Evolutionary conservation across 2,797 vertebrate species (phyloP), one percentile per base, ranked within the genome.

Genomic region (Characodon lateralis): DNA sequence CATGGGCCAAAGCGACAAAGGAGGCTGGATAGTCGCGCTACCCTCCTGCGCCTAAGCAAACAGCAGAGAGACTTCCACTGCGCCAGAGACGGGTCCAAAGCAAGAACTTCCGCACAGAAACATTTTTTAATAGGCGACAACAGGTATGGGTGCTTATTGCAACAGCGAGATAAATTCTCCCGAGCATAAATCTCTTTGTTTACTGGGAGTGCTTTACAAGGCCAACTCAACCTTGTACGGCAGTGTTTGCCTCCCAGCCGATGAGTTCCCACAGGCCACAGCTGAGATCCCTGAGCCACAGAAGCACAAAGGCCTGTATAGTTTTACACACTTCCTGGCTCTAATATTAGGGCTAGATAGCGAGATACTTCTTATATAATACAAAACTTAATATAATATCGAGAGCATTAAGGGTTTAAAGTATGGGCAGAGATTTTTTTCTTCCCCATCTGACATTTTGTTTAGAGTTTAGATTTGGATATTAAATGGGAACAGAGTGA

Each of bases 71-170:
- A 77, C 86, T 81, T 88, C 88, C 78, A 77, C 83, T 81, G 85
- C 83, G 65, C 63, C 84, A 83, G 85, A 81, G 80, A 68, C 83
- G 76, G 85, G 84, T 80, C 84, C 68, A 69, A 48, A 72, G 82
- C 81, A 84, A 82, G 85, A 92, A 85, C 86, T 80, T 92, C 89
- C 58, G 24, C 85, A 85, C 77, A 84, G 81, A 89, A 75, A 78
- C 81, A 63, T 78, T 89, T 78, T 89, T 92, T 90, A 90, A 92
- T 94, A 92, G 87, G 91, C 88, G 80, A 89, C 81, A 87, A 73
- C 84, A 85, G 81, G 81, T 88, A 76, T 76, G 88, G 89, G 86
- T 90, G 87, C 77, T 88, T 88, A 77, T 83, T 88, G 78, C 24
- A n/a, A 77, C 39, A 80, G 80, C 72, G 75, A 72, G 72, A 75